A percentile compares a stretch with the other conserved stretches of the same genome.
Conservation (phyloP, 2,888 invertebrate species). For the Selenia dentaria region DNA sequence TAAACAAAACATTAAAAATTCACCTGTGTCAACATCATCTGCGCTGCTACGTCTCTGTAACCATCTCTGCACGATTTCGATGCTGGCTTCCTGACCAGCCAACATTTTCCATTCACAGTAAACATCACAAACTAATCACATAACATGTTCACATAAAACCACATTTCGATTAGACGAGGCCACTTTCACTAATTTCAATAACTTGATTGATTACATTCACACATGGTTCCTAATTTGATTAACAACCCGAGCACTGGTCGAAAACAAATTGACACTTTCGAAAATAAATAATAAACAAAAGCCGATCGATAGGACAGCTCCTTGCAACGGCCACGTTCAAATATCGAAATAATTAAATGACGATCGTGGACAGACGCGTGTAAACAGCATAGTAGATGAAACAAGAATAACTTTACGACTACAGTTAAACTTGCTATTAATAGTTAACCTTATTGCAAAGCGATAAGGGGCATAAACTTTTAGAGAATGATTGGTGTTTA, state of each 20-base stretch:
- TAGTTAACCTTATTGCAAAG: constrained; percentile 50
- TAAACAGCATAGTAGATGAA: constrained; percentile 70
- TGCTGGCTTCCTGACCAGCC: constrained; percentile 77
- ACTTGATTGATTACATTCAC: constrained; percentile 3
- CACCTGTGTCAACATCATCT: constrained; percentile 67
- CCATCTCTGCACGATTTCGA: constrained; percentile 77
- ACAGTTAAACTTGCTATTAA: constrained; percentile 34
- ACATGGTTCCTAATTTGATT: constrained; percentile 10
- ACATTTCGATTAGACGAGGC: constrained; percentile 16
- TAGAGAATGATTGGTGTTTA: constrained; percentile 38
- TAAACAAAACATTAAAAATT: constrained; percentile 3
- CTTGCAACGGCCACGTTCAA: constrained; percentile 65
- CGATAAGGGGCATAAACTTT: constrained; percentile 40
- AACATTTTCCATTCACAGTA: constrained; percentile 71
- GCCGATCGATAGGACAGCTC: constrained; percentile 56
- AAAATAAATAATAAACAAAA: constrained; percentile 34
- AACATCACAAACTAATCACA: constrained; percentile 36
- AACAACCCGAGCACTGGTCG: constrained; percentile 38
- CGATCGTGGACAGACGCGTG: constrained; percentile 67
- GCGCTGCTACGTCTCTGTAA: constrained; percentile 65
- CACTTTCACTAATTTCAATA: constrained; percentile 32
- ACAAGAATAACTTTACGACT: constrained; percentile 52
- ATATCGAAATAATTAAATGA: constrained; percentile 79
- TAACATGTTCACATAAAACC: constrained; percentile 27
- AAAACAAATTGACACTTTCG: constrained; percentile 31